Evolutionary conservation across 2,888 invertebrate species (phyloP), one percentile per base, ranked within the genome.

Genomic region (Micoletzkya japonica): DNA sequence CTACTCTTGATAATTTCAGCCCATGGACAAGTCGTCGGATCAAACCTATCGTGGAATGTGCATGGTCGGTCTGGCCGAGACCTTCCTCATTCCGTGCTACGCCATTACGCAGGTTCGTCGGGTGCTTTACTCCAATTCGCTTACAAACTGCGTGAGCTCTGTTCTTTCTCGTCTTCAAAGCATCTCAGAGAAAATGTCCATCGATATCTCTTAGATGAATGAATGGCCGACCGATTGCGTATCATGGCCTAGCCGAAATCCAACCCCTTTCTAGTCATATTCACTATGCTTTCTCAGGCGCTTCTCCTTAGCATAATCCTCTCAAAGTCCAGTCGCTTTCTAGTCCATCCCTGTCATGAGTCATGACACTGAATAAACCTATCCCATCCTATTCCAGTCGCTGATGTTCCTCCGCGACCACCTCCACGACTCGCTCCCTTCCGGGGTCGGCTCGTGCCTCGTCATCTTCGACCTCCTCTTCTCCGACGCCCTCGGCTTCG

Each of bases 401-500:
- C 26, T 59, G 39, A 14, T 39, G 2, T 59, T 59, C 39, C 39
- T 39, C 1, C 59, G 59, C 44, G 59, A 59, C 28, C 44, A 34
- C 34, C 44, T 59, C 28, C 39, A 59, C n/a, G 39, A 17, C 7
- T 26, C 39, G 2, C 59, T 59, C 28, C 59, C 59, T 4, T 59
- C 59, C 2, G 37, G 59, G 59, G 44, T 59, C n/a, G n/a, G n/a
- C n/a, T n/a, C n/a, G n/a, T n/a, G n/a, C n/a, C n/a, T n/a, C n/a
- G n/a, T n/a, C n/a, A n/a, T n/a, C n/a, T n/a, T n/a, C n/a, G 44
- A 20, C 44, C 44, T 63, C 28, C 30, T 63, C 34, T 1, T 50
- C 4, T 63, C 63, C 1, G 63, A 63, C 32, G 49, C 63, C 1
- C 50, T 63, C 4, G 63, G 63, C 4, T 63, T 63, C 63, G 24